Evolutionary conservation across 2,888 invertebrate species (phyloP), one percentile per base, ranked within the genome.

Genomic region (Labia minor): DNA sequence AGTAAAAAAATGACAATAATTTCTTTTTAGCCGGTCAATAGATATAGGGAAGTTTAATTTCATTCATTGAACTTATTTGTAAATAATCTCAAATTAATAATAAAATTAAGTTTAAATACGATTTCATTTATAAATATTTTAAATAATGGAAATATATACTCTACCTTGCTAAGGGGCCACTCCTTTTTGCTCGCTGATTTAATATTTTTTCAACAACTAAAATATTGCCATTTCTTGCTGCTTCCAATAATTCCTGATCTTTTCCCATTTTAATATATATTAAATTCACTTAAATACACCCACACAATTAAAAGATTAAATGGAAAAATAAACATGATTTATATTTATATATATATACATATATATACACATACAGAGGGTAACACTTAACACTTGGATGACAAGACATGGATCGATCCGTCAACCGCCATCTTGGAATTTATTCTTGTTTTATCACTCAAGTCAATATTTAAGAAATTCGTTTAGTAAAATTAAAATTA

Each of bases 211-310:
- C 94, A 72, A 95, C 92, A 74, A 89, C 86, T 73, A 86, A 83
- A 75, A 88, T 85, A 80, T 95, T 92, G 77, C 95, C 96, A 81
- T 88, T 92, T 75, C 95, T 87, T 73, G 95, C 93, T 74, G 95
- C 96, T 78, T 96, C 95, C 79, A 96, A 83, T 79, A 96, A 86
- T 81, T 96, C 95, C 81, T 95, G 93, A 81, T 96, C 95, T 81
- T 94, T 94, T 78, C 95, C 95, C 95, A 96, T 96, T 49, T 49
- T 49, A 49, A 16, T 49, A 49, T 3, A 49, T 49, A 8, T 49
- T 49, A n/a, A 49, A n/a, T 49, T n/a, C 49, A 49, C 49, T 49
- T 16, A 49, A 49, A 49, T n/a, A 49, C 49, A n/a, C 49, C 14
- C 49, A n/a, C 49, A 49, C 49, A 49, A 49, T 49, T 49, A 49